A percentile compares a stretch with the other conserved stretches of the same genome.
These are phyloP conservation scores for Oreochromis spilurus DNA, from an alignment of 2,113 vertebrate species.

Conservation along the genomic window DNA sequence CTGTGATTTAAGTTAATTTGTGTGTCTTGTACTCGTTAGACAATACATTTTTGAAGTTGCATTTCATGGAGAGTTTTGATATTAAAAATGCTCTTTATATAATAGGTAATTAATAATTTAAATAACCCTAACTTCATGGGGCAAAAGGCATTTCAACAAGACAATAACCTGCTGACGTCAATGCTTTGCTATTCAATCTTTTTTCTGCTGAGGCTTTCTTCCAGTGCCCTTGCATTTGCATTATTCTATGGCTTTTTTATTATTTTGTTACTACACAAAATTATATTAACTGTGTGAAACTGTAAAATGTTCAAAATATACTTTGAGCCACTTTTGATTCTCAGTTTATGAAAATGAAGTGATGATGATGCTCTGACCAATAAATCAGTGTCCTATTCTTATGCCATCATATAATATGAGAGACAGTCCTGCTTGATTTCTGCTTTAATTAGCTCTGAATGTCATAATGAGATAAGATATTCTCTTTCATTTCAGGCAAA, in stretches of 20 bases:
- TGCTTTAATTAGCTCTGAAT: neutral
- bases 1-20: neutral
- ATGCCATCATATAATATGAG: neutral
- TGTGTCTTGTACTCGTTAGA: neutral
- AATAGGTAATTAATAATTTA: neutral
- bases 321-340: neutral
- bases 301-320: neutral
- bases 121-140: neutral
- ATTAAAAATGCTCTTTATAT: neutral
- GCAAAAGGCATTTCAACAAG: neutral
- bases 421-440: neutral
- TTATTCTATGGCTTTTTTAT: neutral
- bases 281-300: neutral
- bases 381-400: neutral
- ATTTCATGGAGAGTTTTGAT: neutral
- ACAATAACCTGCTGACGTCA: neutral
- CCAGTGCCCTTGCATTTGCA: neutral
- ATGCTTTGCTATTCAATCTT: neutral
- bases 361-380: neutral
- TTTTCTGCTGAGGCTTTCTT: neutral
- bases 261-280: neutral
- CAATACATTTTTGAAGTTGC: neutral
- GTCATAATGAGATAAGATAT: neutral
- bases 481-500: neutral
- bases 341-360: neutral